Conservation (phyloP, 2,888 invertebrate genomes). For the Microchrysa polita region DNA sequence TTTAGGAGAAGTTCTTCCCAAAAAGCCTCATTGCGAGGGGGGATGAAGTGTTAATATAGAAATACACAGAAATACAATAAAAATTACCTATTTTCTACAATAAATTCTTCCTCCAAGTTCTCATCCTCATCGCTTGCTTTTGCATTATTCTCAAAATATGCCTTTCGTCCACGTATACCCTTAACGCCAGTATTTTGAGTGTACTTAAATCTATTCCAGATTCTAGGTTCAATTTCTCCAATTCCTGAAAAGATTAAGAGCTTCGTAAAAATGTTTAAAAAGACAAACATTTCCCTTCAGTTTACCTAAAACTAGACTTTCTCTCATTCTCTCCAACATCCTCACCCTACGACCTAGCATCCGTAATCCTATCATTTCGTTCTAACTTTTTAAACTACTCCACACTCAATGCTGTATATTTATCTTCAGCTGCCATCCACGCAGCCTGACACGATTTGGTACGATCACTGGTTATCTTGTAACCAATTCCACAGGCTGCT, state of each 20-base stretch:
- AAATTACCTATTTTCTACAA: conserved; percentile 57
- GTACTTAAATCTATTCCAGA: conserved; percentile 55
- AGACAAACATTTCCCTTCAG: neutral
- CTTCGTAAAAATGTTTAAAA: too few relatives aligned
- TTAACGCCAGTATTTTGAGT: conserved; percentile 61
- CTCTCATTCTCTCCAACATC: neutral
- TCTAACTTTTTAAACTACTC: conserved; percentile 50
- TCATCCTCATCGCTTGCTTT: conserved; percentile 45
- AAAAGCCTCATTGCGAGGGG: too few relatives aligned
- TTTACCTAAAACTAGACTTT: neutral
- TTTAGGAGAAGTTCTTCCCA: too few relatives aligned
- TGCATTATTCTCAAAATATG: conserved; percentile 40
- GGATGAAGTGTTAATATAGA: too few relatives aligned
- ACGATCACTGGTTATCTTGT: conserved; percentile 61
- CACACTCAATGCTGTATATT: conserved; percentile 62
- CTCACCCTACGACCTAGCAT: neutral
- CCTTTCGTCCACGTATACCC: conserved; percentile 59
- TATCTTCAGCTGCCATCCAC: conserved; percentile 65
- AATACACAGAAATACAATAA: too few relatives aligned
- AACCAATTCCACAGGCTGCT: conserved; percentile 59
- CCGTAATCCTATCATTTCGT: conserved; percentile 15
- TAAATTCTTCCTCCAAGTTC: conserved; percentile 49
- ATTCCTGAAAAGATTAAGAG: conserved; percentile 10
- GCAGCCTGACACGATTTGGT: conserved; percentile 64
- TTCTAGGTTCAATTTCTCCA: neutral